phyloP scores from a whole-genome alignment of 2,113 vertebrate genomes.

The Microcebus lehilahytsara region DNA sequence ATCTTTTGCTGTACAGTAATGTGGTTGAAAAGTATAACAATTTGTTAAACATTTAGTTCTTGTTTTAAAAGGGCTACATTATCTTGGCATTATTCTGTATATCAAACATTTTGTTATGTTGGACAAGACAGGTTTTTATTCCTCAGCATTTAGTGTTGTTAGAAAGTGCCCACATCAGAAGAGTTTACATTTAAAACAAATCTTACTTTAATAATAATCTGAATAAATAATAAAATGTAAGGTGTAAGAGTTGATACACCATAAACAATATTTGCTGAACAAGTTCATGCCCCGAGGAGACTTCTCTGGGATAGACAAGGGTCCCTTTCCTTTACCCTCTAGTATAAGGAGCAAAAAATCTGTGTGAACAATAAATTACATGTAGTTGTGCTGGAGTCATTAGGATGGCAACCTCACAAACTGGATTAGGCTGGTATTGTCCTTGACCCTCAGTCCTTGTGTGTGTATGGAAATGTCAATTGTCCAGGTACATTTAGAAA shows the following conservation, averaged over 20 bases:
- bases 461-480: neutral
- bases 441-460: neutral
- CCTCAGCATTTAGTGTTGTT: neutral
- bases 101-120: neutral
- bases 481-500: neutral
- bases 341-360: neutral
- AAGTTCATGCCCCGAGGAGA: neutral
- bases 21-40: neutral
- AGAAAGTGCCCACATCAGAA: neutral
- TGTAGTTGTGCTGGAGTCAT: neutral
- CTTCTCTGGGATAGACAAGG: neutral
- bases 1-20: neutral
- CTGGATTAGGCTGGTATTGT: neutral
- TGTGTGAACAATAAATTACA: neutral
- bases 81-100: neutral
- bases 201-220: neutral
- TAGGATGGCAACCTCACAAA: neutral
- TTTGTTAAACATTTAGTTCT: neutral
- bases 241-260: neutral
- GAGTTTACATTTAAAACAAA: neutral
- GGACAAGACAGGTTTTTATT: neutral
- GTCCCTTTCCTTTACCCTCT: neutral
- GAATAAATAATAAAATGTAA: neutral
- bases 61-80: neutral
- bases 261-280: neutral